Evolutionary conservation across 2,113 vertebrate genomes (phyloP).

Genomic region (Sarotherodon lohbergeri): DNA sequence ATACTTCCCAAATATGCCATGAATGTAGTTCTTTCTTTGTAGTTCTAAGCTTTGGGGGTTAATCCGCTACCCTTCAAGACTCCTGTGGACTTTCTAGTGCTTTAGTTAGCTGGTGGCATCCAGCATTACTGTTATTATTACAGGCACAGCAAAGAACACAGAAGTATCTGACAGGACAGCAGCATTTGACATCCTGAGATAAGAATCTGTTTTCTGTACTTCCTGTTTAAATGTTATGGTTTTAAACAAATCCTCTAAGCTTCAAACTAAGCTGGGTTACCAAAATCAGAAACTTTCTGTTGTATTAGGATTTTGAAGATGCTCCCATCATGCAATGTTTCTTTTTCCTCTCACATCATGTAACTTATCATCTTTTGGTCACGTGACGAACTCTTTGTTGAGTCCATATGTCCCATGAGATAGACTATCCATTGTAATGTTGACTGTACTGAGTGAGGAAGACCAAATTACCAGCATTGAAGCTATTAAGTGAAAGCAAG

Average conservation of each 20-base stretch:
- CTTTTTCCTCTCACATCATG: background rate
- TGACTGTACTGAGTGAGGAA: background rate
- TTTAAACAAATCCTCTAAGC: background rate
- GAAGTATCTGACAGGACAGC: background rate
- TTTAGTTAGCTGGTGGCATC: background rate
- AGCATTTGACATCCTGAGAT: background rate
- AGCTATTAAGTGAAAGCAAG: background rate
- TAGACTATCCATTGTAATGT: background rate
- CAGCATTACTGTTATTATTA: background rate
- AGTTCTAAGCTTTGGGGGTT: background rate
- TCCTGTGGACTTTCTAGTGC: background rate
- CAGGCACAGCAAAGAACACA: background rate
- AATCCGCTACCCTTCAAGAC: background rate
- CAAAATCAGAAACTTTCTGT: background rate
- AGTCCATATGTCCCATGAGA: background rate
- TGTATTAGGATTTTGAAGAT: background rate
- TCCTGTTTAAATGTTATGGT: background rate
- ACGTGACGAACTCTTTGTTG: background rate
- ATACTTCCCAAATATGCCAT: background rate
- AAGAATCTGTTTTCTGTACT: background rate
- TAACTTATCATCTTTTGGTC: background rate
- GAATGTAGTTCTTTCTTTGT: background rate
- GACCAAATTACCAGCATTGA: background rate
- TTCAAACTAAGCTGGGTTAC: background rate
- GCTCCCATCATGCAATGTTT: background rate